A percentile compares a stretch with the other conserved stretches of the same genome.
phyloP scores from a whole-genome alignment of 2,888 invertebrate species.

The Melipona bicolor region DNA sequence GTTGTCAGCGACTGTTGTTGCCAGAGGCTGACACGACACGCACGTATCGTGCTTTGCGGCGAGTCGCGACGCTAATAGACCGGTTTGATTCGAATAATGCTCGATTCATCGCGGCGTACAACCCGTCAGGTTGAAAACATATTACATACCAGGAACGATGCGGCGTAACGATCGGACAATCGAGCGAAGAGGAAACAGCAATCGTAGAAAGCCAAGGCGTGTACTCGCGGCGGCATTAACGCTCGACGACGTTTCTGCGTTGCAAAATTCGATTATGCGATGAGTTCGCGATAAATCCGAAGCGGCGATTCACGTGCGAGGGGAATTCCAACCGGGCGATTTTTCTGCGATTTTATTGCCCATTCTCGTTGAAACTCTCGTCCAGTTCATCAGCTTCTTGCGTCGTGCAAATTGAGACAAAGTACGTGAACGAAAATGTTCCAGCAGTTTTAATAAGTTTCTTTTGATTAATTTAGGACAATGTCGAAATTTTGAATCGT shows the following conservation, averaged over 20 bases:
- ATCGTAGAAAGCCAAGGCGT: not conserved
- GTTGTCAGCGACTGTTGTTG: constrained; percentile 7
- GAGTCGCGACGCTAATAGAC: constrained; percentile 31
- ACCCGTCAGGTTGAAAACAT: not conserved
- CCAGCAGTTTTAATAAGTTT: too few species aligned
- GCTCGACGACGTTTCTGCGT: not conserved
- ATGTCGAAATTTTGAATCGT: too few species aligned
- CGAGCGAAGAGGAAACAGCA: constrained; percentile 12
- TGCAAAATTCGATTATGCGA: constrained; percentile 9
- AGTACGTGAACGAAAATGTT: too few species aligned
- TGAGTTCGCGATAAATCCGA: constrained; percentile 7
- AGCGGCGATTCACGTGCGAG: not conserved
- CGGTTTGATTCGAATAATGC: constrained; percentile 15
- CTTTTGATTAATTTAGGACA: too few species aligned
- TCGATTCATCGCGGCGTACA: constrained; percentile 25
- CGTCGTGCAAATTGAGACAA: too few species aligned
- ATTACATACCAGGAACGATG: not conserved
- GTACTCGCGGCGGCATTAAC: not conserved
- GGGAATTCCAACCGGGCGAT: not conserved
- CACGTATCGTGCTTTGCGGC: not conserved
- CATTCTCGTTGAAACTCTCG: not conserved
- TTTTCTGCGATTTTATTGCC: not conserved
- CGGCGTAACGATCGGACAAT: constrained; percentile 17
- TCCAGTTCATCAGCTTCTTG: too few species aligned
- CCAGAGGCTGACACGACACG: constrained; percentile 20